Conservation (phyloP, 2,113 vertebrate genomes). For the Zeus faber region DNA sequence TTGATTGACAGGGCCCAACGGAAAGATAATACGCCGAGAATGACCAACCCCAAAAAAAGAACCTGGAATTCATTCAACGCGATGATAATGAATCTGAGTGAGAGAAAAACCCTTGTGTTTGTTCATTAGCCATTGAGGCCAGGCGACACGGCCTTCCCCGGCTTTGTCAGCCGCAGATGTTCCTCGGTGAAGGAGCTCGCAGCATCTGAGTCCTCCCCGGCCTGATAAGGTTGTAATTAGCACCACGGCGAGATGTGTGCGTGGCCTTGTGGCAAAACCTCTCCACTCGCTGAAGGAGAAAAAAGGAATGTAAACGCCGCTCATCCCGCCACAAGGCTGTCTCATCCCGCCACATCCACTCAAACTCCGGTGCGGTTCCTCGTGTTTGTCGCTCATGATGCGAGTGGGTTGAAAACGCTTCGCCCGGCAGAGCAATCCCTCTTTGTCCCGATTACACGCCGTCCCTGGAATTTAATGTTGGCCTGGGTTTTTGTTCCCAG, state of each 20-base stretch:
- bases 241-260: constrained; percentile 43
- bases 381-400: constrained; percentile 8
- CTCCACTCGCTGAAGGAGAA: constrained; percentile 27
- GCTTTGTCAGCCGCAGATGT: constrained; percentile 66
- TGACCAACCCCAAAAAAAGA: constrained; percentile 50
- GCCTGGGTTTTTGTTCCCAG: no score
- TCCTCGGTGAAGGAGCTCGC: constrained; percentile 65
- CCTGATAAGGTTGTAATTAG: constrained; percentile 71
- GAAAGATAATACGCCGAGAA: constrained; percentile 64
- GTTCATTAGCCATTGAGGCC: constrained; percentile 66
- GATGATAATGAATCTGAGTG: constrained; percentile 64
- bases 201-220: constrained; percentile 64
- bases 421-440: no score
- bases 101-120: constrained; percentile 68
- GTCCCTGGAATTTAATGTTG: no score
- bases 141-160: constrained; percentile 56
- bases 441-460: no score
- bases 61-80: constrained; percentile 61
- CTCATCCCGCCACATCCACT: constrained; percentile 31
- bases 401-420: no score
- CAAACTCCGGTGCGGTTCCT: constrained; percentile 17
- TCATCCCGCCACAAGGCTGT: constrained; percentile 48
- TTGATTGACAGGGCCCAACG: constrained; percentile 64
- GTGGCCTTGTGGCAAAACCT: constrained; percentile 46
- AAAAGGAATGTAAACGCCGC: constrained; percentile 35